Percentiles rank a stretch among this genome's conserved stretches.
These are phyloP conservation scores for Pituophis catenifer DNA, from an alignment of 2,113 vertebrate species.

Conservation along the genomic window DNA sequence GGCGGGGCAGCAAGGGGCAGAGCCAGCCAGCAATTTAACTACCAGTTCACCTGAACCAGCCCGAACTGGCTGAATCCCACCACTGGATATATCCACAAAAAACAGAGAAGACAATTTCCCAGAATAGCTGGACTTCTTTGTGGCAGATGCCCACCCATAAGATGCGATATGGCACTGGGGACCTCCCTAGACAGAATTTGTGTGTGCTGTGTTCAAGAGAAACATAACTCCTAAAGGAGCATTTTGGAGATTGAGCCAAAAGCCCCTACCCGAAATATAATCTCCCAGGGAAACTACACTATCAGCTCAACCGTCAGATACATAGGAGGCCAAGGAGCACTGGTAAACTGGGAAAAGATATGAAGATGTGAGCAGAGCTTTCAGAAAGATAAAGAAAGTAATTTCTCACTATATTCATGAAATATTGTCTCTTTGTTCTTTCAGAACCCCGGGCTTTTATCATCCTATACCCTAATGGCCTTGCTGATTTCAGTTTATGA, in stretches of 20 bases:
- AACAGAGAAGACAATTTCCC: not conserved
- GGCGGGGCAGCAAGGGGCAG: no score
- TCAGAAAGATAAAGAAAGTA: not conserved
- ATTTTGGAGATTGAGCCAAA: not conserved
- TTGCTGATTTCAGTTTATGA: not conserved
- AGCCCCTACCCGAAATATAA: not conserved
- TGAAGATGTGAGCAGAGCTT: not conserved
- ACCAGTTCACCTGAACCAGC: no score
- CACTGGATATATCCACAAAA: not conserved
- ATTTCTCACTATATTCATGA: not conserved
- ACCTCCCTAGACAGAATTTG: not conserved
- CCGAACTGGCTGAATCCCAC: no score
- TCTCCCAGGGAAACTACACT: not conserved
- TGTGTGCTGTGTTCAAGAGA: not conserved
- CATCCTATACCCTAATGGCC: not conserved
- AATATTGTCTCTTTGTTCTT: not conserved
- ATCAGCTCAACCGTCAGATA: not conserved
- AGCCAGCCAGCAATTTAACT: no score
- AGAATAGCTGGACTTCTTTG: not conserved
- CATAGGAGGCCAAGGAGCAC: not conserved
- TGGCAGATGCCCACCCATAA: not conserved
- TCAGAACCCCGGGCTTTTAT: not conserved
- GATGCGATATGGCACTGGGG: not conserved
- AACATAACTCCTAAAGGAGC: not conserved
- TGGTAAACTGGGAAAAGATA: not conserved